Evolutionary conservation across 2,888 invertebrate species (phyloP).

Genomic region (Pandemis heparana): DNA sequence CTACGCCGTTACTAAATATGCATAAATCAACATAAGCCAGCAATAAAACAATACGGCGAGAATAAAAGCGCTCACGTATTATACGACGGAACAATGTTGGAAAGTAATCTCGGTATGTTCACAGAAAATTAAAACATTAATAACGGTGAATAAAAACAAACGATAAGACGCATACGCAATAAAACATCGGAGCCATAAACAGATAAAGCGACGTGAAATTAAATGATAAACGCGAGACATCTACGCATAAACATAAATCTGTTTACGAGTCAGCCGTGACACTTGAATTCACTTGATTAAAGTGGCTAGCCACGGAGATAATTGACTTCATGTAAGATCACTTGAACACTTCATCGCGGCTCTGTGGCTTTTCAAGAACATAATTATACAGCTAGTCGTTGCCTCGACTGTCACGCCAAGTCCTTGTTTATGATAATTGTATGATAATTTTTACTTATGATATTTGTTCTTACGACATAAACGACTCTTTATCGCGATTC

Average conservation of each 20-base stretch:
- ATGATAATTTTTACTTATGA: conserved; percentile 42
- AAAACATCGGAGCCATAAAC: conserved; percentile 30
- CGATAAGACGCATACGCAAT: conserved; percentile 38
- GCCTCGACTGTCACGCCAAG: conserved; percentile 30
- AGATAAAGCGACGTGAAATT: conserved; percentile 37
- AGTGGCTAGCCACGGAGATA: conserved; percentile 38
- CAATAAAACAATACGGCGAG: conserved; percentile 38
- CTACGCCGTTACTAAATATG: conserved; percentile 32
- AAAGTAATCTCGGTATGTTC: conserved; percentile 38
- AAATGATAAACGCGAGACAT: conserved; percentile 36
- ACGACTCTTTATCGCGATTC: conserved; percentile 37
- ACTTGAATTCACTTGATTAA: conserved; percentile 41
- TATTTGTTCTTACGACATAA: conserved; percentile 40
- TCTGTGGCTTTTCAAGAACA: conserved; percentile 34
- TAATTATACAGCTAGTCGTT: conserved; percentile 39
- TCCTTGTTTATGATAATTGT: conserved; percentile 42
- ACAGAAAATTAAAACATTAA: conserved; percentile 43
- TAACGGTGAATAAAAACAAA: conserved; percentile 39
- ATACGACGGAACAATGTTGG: conserved; percentile 34
- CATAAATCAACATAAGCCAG: conserved; percentile 36
- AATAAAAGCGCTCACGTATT: conserved; percentile 26
- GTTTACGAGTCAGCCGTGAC: conserved; percentile 26
- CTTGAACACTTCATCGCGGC: conserved; percentile 39
- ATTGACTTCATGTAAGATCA: conserved; percentile 41
- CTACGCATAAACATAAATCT: conserved; percentile 31